These are phyloP conservation scores for Nymphalis urticae DNA, from an alignment of 2,888 invertebrate genomes.

Conservation along the genomic window DNA sequence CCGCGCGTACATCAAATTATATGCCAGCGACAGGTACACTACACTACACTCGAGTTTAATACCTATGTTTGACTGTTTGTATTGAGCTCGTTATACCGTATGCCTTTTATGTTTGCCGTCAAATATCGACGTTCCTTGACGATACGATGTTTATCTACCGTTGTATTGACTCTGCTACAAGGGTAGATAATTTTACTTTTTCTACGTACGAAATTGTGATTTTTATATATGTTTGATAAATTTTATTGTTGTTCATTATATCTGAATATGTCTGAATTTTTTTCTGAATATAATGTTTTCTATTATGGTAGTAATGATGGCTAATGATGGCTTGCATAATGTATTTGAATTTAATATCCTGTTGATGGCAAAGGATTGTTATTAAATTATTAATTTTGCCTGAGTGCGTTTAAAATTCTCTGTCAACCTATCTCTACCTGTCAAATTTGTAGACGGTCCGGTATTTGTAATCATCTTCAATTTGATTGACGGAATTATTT, in stretches of 20 bases:
- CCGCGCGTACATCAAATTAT: conserved; percentile 13
- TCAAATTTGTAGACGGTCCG: background rate
- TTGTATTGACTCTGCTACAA: conserved; percentile 46
- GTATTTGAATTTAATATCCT: background rate
- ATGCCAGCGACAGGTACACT: conserved; percentile 1
- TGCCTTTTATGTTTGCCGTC: conserved; percentile 56
- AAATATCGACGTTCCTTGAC: conserved; percentile 52
- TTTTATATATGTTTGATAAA: conserved; percentile 18
- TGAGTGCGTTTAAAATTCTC: conserved; percentile 15
- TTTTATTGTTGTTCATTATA: conserved; percentile 12
- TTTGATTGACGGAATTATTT: background rate
- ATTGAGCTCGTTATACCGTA: conserved; percentile 67
- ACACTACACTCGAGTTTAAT: conserved; percentile 25
- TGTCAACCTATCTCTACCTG: conserved; percentile 12
- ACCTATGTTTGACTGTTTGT: conserved; percentile 58
- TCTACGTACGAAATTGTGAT: conserved; percentile 21
- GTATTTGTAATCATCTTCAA: background rate
- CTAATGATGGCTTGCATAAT: background rate
- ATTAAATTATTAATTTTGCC: conserved; percentile 19
- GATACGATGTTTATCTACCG: conserved; percentile 37
- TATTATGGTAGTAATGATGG: background rate
- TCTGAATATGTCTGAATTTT: background rate
- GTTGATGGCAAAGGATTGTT: background rate
- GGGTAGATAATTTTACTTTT: conserved; percentile 36
- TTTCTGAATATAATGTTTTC: background rate